Conservation (phyloP, 1,140 invertebrate genomes). For the Odontomachus brunneus region DNA sequence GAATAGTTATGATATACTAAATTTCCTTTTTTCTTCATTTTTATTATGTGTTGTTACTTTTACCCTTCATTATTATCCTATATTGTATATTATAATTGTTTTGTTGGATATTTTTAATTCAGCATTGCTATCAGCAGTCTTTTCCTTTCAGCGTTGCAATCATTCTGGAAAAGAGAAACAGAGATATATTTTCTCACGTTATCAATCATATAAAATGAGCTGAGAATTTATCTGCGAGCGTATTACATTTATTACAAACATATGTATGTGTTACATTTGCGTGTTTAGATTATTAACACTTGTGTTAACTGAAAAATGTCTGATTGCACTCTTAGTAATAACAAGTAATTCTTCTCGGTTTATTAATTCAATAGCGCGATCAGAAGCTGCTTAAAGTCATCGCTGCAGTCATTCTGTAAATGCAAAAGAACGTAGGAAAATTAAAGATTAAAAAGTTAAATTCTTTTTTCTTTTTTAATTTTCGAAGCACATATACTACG, state of each 20-base stretch:
- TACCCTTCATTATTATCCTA: slow-evolving; percentile 34
- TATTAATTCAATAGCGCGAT: slow-evolving; percentile 84
- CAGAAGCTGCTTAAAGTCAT: slow-evolving; percentile 87
- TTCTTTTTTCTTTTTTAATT: too few species aligned
- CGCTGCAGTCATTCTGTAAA: slow-evolving; percentile 87
- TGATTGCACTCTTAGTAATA: slow-evolving; percentile 57
- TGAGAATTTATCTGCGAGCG: slow-evolving; percentile 28
- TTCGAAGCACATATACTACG: background rate
- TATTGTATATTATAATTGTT: slow-evolving; percentile 9
- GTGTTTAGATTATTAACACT: slow-evolving; percentile 58
- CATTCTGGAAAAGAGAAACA: slow-evolving; percentile 81
- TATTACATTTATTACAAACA: slow-evolving; percentile 62
- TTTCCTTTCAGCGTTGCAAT: slow-evolving; percentile 87
- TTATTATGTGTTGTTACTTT: slow-evolving; percentile 18
- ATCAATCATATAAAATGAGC: slow-evolving; percentile 28
- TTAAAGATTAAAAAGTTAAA: slow-evolving; percentile 65
- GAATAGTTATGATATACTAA: too few species aligned
- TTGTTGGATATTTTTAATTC: slow-evolving; percentile 75
- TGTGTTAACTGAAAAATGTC: slow-evolving; percentile 47
- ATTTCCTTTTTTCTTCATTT: background rate
- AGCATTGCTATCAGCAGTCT: slow-evolving; percentile 86
- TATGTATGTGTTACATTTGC: slow-evolving; percentile 55
- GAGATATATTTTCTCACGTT: slow-evolving; percentile 60
- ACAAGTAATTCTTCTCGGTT: slow-evolving; percentile 60
- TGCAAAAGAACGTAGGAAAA: slow-evolving; percentile 73